phyloP scores from a whole-genome alignment of 2,113 vertebrate species.

The Aleadryas rufinucha region DNA sequence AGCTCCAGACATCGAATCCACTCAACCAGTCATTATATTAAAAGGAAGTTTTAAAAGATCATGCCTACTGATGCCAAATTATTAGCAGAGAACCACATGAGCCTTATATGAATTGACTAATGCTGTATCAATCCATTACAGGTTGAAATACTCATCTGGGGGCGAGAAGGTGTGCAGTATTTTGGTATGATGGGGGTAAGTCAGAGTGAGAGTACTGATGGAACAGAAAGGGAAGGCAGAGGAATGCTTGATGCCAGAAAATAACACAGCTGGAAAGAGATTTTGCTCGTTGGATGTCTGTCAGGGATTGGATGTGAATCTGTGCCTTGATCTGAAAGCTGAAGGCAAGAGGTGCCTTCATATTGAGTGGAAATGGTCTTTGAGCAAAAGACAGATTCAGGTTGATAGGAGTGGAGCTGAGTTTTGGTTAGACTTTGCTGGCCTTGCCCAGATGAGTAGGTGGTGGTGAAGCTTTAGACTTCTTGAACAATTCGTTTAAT shows the following conservation, averaged over 20 bases:
- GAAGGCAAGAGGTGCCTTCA: not conserved
- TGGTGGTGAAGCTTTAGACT: not conserved
- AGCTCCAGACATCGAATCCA: not conserved
- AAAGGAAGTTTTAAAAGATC: not conserved
- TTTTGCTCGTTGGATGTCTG: not conserved
- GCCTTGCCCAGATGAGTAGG: not conserved
- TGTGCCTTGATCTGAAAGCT: not conserved
- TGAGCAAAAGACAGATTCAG: not conserved
- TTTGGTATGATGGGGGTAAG: not conserved
- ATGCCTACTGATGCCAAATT: rapidly evolving
- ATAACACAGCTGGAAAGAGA: not conserved
- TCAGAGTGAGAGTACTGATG: not conserved
- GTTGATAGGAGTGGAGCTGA: not conserved
- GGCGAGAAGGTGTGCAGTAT: not conserved
- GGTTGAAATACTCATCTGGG: not conserved
- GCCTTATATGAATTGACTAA: not conserved
- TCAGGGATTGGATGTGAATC: not conserved
- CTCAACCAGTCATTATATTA: not conserved
- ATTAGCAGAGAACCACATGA: not conserved
- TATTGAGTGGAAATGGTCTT: not conserved
- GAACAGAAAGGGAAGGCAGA: not conserved
- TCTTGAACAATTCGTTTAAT: rapidly evolving
- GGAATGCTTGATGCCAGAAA: not conserved
- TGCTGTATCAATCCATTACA: not conserved
- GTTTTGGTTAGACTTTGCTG: not conserved